Percentiles rank a stretch among this genome's conserved stretches.
Evolutionary conservation across 2,888 invertebrate species (phyloP).

Genomic region (Agonopterix heracliana): DNA sequence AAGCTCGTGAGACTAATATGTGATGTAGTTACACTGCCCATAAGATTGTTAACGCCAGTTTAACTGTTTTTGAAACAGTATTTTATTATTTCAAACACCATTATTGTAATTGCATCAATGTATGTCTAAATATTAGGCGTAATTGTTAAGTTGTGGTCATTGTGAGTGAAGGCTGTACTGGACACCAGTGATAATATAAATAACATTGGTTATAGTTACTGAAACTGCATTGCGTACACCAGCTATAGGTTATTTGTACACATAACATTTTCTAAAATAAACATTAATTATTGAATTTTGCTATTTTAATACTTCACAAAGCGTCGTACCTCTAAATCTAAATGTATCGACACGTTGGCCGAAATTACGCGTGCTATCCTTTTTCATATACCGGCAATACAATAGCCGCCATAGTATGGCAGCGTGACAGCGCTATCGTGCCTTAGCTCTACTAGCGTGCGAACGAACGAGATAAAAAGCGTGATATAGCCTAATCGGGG

Average conservation of each 20-base stretch:
- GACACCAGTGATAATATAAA: slow-evolving; percentile 27
- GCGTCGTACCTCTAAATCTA: no score
- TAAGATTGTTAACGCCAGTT: slow-evolving; percentile 20
- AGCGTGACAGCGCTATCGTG: no score
- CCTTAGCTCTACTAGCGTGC: no score
- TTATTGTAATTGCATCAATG: neutral
- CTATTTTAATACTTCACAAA: slow-evolving; percentile 3
- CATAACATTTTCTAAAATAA: slow-evolving; percentile 59
- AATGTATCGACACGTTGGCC: no score
- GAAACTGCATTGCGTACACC: slow-evolving; percentile 44
- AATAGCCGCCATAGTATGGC: no score
- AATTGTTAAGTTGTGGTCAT: slow-evolving; percentile 10
- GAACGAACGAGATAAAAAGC: no score
- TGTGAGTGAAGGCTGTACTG: slow-evolving; percentile 14
- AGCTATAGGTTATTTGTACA: slow-evolving; percentile 66
- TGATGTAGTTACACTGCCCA: slow-evolving; percentile 37
- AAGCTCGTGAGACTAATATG: slow-evolving; percentile 17
- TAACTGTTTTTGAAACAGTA: slow-evolving; percentile 48
- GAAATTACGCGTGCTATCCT: no score
- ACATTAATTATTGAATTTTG: slow-evolving; percentile 30
- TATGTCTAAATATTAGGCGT: slow-evolving; percentile 5
- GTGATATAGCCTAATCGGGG: no score
- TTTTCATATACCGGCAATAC: no score
- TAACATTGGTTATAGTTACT: slow-evolving; percentile 26
- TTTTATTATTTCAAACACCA: slow-evolving; percentile 26